These are phyloP conservation scores for Ostrea edulis DNA, from an alignment of 1,140 invertebrate species.

Conservation along the genomic window DNA sequence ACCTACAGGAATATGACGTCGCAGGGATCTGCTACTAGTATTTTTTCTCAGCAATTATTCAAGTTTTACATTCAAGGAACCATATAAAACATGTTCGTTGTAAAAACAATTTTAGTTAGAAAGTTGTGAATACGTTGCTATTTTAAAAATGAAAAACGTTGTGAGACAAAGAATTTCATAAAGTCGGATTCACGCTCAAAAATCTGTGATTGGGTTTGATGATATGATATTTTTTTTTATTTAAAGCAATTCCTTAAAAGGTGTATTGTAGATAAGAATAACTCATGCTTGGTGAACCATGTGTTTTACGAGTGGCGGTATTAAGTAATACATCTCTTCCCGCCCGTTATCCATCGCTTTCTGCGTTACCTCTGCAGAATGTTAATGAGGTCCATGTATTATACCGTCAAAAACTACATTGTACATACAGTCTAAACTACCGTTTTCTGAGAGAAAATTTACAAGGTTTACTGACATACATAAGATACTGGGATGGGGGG, in stretches of 20 bases:
- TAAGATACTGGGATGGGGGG: neutral
- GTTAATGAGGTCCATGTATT: neutral
- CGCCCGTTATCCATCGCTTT: neutral
- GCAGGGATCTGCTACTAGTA: no score
- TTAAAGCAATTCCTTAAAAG: neutral
- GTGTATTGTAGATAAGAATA: neutral
- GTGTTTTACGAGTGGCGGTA: neutral
- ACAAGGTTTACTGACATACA: neutral
- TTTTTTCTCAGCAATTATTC: no score
- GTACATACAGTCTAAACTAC: neutral
- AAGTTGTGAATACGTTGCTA: no score
- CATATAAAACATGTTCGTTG: no score
- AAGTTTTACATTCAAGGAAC: no score
- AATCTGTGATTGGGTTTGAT: no score
- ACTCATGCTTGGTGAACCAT: neutral
- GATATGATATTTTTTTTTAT: no score
- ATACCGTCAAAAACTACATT: neutral
- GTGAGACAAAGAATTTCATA: no score
- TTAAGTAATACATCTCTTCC: neutral
- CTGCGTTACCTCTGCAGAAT: neutral
- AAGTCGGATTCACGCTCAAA: no score
- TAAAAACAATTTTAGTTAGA: no score
- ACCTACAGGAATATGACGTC: no score
- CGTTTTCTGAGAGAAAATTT: neutral
- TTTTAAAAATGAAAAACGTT: no score